Percentiles rank a stretch among this genome's conserved stretches.
These are phyloP conservation scores for Diceros bicornis DNA, from an alignment of 2,797 vertebrate genomes.

Conservation along the genomic window DNA sequence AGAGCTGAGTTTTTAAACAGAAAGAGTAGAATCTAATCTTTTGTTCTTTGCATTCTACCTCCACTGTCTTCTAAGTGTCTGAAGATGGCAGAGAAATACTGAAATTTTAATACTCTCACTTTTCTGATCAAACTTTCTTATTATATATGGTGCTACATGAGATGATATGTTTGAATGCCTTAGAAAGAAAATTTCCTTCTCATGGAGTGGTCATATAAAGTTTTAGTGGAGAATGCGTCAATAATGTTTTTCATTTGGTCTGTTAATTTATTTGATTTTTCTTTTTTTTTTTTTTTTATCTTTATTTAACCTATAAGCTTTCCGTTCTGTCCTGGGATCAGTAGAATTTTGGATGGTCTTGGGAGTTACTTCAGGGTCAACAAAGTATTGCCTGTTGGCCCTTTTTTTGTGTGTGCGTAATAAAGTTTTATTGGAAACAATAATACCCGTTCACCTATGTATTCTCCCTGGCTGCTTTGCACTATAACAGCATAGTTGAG, in stretches of 20 bases:
- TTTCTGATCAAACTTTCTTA: not conserved
- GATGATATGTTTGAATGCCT: not conserved
- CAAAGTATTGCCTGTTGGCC: not conserved
- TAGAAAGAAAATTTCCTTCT: not conserved
- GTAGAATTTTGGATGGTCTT: not conserved
- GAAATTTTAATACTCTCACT: not conserved
- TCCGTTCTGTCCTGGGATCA: not conserved
- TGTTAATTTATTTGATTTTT: not conserved
- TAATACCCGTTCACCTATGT: not conserved
- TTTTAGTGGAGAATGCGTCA: not conserved
- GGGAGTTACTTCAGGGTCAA: conserved; percentile 13
- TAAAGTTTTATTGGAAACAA: conserved; percentile 24
- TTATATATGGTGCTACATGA: not conserved
- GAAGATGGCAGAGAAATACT: not conserved
- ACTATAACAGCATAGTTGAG: not conserved
- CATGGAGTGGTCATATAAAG: not conserved
- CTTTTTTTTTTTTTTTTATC: not conserved
- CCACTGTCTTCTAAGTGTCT: not conserved
- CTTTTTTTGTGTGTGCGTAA: not conserved
- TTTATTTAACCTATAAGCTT: not conserved
- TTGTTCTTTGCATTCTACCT: not conserved
- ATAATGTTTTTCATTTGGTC: not conserved
- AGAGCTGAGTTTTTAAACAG: not conserved
- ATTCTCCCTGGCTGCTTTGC: not conserved
- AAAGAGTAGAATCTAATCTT: not conserved